Conservation (phyloP, 30 jellyfish, hydroid and myxozoan genomes). For the Aurelia aurita region DNA sequence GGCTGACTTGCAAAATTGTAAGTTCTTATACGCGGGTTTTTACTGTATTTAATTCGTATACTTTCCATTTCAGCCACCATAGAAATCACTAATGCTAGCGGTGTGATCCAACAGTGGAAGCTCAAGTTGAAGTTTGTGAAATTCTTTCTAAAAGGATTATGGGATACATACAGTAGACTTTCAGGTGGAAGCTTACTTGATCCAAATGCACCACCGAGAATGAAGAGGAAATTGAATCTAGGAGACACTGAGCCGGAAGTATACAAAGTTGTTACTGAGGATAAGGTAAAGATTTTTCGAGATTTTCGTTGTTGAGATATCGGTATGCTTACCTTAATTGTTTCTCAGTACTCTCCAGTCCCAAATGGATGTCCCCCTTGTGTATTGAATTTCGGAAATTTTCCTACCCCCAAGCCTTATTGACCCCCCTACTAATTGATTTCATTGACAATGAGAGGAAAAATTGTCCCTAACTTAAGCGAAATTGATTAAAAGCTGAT, state of each 20-base stretch:
- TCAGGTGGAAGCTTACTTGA: slow-evolving; percentile 39
- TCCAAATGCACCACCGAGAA: slow-evolving; percentile 69
- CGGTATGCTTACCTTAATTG: no score
- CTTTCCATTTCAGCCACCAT: slow-evolving; percentile 18
- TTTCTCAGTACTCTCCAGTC: no score
- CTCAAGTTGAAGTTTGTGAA: slow-evolving; percentile 27
- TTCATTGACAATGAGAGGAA: no score
- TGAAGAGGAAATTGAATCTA: slow-evolving; percentile 33
- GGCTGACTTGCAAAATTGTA: no score
- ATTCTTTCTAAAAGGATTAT: slow-evolving; percentile 45
- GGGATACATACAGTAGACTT: slow-evolving; percentile 55
- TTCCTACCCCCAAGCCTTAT: no score
- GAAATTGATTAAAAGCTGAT: no score
- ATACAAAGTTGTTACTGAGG: slow-evolving; percentile 55
- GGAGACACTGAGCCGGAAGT: slow-evolving; percentile 40
- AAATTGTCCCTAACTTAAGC: no score
- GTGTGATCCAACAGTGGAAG: slow-evolving; percentile 11
- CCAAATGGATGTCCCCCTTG: no score
- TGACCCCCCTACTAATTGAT: no score
- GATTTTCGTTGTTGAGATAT: neutral
- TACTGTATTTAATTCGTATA: neutral
- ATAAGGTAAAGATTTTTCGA: slow-evolving; percentile 46
- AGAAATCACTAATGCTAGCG: slow-evolving; percentile 15
- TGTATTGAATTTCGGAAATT: no score
- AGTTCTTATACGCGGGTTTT: no score